Evolutionary conservation across 2,113 vertebrate genomes (phyloP).

Genomic region (Campylorhamphus procurvoides): DNA sequence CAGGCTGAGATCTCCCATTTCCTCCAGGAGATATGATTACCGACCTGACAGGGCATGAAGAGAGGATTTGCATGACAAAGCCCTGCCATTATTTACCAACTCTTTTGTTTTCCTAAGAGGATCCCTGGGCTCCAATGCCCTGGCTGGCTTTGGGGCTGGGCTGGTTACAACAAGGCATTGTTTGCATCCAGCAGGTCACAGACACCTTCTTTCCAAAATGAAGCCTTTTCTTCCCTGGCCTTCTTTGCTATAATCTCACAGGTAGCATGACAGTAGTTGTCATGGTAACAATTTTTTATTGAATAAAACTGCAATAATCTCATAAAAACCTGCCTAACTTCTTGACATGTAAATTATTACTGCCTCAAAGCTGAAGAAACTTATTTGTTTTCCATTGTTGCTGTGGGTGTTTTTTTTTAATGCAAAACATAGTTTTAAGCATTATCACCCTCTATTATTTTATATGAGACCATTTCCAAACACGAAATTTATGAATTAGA

Average conservation of each 20-base stretch:
- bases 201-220: constrained; percentile 41
- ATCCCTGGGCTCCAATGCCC: neutral
- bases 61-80: constrained; percentile 14
- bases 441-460: neutral
- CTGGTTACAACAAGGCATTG: neutral
- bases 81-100: neutral
- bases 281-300: constrained; percentile 68
- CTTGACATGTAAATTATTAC: constrained; percentile 73
- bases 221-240: constrained; percentile 51
- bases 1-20: neutral
- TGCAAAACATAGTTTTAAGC: neutral
- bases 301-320: constrained; percentile 66
- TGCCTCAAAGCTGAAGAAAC: constrained; percentile 49
- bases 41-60: neutral
- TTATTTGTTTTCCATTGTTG: neutral
- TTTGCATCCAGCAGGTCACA: constrained; percentile 54
- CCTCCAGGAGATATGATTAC: neutral
- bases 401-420: neutral
- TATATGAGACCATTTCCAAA: neutral
- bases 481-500: neutral
- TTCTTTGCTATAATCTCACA: constrained; percentile 56
- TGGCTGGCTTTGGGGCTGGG: neutral
- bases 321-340: constrained; percentile 58
- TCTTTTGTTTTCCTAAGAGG: neutral
- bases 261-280: constrained; percentile 59